phyloP scores from a whole-genome alignment of 2,888 invertebrate genomes.

The Notodromas monacha region DNA sequence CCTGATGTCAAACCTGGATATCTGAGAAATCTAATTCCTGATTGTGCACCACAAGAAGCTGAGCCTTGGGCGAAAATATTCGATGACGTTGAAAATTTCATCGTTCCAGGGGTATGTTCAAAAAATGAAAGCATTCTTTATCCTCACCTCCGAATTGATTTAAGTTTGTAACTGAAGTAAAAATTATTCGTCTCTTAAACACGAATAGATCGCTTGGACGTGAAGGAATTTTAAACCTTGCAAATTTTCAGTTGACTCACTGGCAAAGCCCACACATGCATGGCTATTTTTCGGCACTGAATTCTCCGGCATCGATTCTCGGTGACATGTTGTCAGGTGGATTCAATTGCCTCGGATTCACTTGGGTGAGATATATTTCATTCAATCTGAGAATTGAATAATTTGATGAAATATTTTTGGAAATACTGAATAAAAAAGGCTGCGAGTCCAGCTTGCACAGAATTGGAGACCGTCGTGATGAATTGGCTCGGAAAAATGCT shows the following conservation, averaged over 20 bases:
- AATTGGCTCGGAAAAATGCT: conserved; percentile 95
- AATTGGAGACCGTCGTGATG: conserved; percentile 84
- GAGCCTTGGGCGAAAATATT: conserved; percentile 76
- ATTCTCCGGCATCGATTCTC: conserved; percentile 65
- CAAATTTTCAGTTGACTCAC: conserved; percentile 58
- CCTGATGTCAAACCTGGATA: conserved; percentile 84
- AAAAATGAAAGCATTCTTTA: too few relatives aligned
- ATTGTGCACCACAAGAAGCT: conserved; percentile 47
- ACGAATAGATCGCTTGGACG: too few relatives aligned
- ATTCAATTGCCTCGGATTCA: conserved; percentile 72
- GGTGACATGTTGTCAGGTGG: conserved; percentile 88
- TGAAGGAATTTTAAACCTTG: too few relatives aligned
- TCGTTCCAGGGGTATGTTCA: conserved; percentile 67
- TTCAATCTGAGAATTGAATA: too few relatives aligned
- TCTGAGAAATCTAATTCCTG: conserved; percentile 48
- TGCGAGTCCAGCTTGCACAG: conserved; percentile 86
- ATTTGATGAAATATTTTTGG: too few relatives aligned
- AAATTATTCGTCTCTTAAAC: too few relatives aligned
- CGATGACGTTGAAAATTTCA: conserved; percentile 58
- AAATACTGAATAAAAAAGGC: too few relatives aligned
- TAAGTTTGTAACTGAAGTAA: too few relatives aligned
- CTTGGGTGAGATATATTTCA: conserved; percentile 89
- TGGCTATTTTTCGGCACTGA: conserved; percentile 81
- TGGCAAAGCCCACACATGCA: conserved; percentile 98
- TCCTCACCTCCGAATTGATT: too few relatives aligned